phyloP scores from a whole-genome alignment of 2,888 invertebrate species.

The Geophilus truncorum region DNA sequence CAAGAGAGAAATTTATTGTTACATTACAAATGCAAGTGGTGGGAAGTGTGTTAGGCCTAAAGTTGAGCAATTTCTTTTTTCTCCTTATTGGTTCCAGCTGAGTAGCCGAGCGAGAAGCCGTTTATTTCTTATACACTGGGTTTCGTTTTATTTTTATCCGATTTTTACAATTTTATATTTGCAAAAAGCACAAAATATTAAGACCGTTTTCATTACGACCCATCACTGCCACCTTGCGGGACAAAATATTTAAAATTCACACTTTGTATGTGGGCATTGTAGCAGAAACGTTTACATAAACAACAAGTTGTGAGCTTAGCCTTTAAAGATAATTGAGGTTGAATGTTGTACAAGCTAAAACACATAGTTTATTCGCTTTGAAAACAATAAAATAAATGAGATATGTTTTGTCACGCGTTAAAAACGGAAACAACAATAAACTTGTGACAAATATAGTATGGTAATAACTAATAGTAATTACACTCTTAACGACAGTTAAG shows the following conservation, averaged over 20 bases:
- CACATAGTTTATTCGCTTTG: not conserved
- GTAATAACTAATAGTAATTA: no score
- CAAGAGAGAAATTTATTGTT: slow-evolving; percentile 1
- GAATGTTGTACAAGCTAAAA: not conserved
- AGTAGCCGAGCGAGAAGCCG: slow-evolving; percentile 2
- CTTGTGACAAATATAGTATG: no score
- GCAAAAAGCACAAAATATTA: no score
- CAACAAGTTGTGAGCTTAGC: not conserved
- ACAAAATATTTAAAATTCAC: no score
- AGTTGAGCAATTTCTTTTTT: not conserved
- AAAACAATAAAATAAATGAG: not conserved
- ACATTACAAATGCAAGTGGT: slow-evolving; percentile 12
- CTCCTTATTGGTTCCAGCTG: slow-evolving; percentile 12
- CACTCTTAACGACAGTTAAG: no score
- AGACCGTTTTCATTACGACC: no score
- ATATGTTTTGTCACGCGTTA: not conserved
- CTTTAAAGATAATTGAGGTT: not conserved
- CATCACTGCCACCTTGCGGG: no score
- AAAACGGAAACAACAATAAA: no score
- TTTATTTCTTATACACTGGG: no score
- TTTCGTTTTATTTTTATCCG: not conserved
- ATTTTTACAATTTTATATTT: not conserved
- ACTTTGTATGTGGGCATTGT: not conserved
- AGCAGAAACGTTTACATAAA: not conserved
- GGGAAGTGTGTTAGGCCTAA: not conserved